These are phyloP conservation scores for Capra hircus DNA, from an alignment of 2,113 vertebrate species.

Conservation along the genomic window DNA sequence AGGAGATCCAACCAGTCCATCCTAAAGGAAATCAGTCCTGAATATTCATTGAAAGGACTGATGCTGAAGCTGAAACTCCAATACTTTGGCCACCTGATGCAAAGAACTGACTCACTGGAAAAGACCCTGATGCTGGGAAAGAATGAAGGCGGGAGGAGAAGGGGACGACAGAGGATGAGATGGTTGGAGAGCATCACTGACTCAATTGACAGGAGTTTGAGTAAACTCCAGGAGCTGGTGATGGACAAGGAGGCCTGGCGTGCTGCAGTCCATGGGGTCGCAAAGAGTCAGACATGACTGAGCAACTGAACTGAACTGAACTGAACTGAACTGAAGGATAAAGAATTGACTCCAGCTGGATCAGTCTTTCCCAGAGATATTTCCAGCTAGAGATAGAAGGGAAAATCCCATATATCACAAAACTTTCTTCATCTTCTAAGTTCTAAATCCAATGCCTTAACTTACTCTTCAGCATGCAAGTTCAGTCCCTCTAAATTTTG, in stretches of 20 bases:
- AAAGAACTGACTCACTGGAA: background rate
- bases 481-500: background rate
- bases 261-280: background rate
- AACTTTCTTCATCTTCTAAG: background rate
- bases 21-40: background rate
- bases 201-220: background rate
- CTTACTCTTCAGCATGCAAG: background rate
- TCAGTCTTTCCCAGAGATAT: background rate
- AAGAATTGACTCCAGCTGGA: background rate
- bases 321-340: background rate
- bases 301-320: background rate
- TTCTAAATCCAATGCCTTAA: background rate
- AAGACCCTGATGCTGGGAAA: background rate
- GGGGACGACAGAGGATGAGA: background rate
- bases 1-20: background rate
- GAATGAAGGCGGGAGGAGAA: background rate
- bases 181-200: background rate
- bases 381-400: background rate
- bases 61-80: background rate
- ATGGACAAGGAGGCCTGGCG: accelerated
- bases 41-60: background rate
- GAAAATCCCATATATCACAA: background rate
- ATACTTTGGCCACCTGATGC: background rate
- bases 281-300: background rate
- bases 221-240: background rate